phyloP scores from a whole-genome alignment of 2,888 invertebrate genomes.

The Heterodera filipjevi region DNA sequence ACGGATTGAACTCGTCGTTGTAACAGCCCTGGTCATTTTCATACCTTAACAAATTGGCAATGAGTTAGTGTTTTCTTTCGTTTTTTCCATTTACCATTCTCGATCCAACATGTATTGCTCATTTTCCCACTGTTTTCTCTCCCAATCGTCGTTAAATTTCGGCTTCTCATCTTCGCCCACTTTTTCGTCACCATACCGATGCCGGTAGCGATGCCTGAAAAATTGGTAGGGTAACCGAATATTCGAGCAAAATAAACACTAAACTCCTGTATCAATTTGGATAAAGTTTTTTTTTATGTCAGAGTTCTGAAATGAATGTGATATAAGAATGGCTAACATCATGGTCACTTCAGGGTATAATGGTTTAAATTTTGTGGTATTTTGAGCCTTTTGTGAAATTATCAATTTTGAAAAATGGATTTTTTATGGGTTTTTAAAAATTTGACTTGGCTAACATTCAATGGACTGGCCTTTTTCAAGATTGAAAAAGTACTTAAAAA shows the following conservation, averaged over 20 bases:
- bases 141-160: constrained; percentile 71
- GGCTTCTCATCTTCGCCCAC: constrained; percentile 39
- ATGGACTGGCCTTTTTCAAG: too few relatives aligned
- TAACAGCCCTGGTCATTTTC: constrained; percentile 79
- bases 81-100: constrained; percentile 75
- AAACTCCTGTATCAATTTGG: too few relatives aligned
- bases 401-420: too few relatives aligned
- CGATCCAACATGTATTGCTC: constrained; percentile 85
- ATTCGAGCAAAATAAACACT: not conserved
- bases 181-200: constrained; percentile 18
- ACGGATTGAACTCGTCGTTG: constrained; percentile 86
- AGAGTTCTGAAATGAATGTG: too few relatives aligned
- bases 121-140: constrained; percentile 83
- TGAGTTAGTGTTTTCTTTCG: not conserved
- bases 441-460: too few relatives aligned
- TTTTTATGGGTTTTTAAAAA: too few relatives aligned
- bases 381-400: too few relatives aligned
- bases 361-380: too few relatives aligned
- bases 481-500: too few relatives aligned
- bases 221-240: constrained; percentile 37
- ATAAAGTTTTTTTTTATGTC: too few relatives aligned
- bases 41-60: constrained; percentile 70
- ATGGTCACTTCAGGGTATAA: too few relatives aligned
- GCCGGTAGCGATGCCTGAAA: constrained; percentile 20
- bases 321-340: too few relatives aligned